Conservation (phyloP, 2,888 invertebrate genomes). For the Ennomos quercinarius region DNA sequence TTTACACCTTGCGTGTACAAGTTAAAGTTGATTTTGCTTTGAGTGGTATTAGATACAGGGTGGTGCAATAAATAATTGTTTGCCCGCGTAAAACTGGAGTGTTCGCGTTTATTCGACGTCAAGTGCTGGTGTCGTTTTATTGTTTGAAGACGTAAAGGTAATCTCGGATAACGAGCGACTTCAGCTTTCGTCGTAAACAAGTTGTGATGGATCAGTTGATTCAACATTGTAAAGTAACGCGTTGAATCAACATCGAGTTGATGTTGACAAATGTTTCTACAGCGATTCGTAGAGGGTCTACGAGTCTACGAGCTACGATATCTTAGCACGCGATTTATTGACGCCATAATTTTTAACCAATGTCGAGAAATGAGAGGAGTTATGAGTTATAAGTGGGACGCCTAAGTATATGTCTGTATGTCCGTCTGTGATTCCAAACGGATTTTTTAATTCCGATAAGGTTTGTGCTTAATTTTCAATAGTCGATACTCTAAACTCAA, state of each 20-base stretch:
- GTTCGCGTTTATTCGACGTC: constrained; percentile 67
- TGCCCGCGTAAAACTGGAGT: constrained; percentile 81
- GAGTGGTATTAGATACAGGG: constrained; percentile 53
- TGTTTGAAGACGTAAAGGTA: constrained; percentile 72
- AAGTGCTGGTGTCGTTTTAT: constrained; percentile 60
- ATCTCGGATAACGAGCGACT: constrained; percentile 69
- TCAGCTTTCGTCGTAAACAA: constrained; percentile 56
- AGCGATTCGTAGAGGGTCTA: constrained; percentile 11
- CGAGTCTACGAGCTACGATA: not conserved
- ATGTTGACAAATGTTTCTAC: not conserved
- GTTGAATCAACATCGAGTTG: too few species aligned
- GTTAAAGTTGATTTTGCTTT: constrained; percentile 56
- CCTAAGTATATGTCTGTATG: too few species aligned
- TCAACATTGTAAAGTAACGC: constrained; percentile 24
- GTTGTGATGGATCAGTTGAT: constrained; percentile 37
- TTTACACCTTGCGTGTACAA: constrained; percentile 49
- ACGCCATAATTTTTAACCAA: too few species aligned
- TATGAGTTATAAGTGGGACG: too few species aligned
- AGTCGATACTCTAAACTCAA: too few species aligned
- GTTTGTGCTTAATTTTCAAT: too few species aligned
- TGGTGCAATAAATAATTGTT: constrained; percentile 84
- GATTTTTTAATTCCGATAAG: too few species aligned
- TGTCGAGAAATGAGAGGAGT: too few species aligned
- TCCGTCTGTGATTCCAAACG: too few species aligned
- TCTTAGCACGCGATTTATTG: too few species aligned